Evolutionary conservation across 2,888 invertebrate genomes (phyloP), one percentile per base, ranked within the genome.

Genomic region (Antitype chi): DNA sequence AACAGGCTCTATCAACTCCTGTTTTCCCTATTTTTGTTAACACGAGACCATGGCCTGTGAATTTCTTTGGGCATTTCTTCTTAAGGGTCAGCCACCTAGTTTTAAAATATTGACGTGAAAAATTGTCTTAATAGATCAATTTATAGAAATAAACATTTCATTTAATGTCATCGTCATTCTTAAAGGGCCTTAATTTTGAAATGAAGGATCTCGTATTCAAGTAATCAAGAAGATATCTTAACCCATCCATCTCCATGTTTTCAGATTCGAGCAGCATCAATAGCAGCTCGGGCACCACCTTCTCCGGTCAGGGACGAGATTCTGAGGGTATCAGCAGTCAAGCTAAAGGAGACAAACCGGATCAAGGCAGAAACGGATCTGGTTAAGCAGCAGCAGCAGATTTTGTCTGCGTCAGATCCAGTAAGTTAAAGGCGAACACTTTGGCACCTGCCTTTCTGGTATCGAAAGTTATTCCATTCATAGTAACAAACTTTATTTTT

Each of bases 321-420:
- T 60, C 88, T 96, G 0, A 85, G 96, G 13, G 95, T 96, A 5
- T 96, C 97, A 0, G 94, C 96, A 0, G 97, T 97, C 23, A 97
- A 97, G 82, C 91, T 97, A 63, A 95, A 97, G 75, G 97, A 97
- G 90, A 97, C 96, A 23, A 94, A 97, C 70, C 94, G 97, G 20
- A 97, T 97, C 75, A 97, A 97, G 87, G 93, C 97, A 0, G 97
- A 97, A 86, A 97, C 97, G 0, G 97, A 97, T 32, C 89, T 97
- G 7, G 96, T 97, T 62, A 95, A 97, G 63, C 97, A 97, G 73
- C 97, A 97, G 85, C 97, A 97, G 78, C 95, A 97, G 84, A 97
- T 97, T 64, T 88, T 97, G 64, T 97, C 97, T 15, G 92, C 96
- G 0, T 87, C 91, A 55, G 96, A 96, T 82, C 96, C 96, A 55